Conservation (phyloP, 2,113 vertebrate genomes). For the Mustela nigripes region DNA sequence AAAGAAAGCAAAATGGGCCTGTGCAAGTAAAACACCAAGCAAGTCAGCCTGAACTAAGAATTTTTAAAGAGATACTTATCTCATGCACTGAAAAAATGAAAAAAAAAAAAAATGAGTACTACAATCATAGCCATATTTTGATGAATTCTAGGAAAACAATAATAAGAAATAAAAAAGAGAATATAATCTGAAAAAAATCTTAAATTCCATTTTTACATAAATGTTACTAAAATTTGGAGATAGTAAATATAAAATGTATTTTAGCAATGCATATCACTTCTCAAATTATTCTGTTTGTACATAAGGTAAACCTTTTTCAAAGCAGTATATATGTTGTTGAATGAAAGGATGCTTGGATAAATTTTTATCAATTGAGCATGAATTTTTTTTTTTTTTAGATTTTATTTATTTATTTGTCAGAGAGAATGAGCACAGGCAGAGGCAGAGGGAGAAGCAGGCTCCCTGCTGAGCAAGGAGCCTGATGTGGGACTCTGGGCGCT, state of each 20-base stretch:
- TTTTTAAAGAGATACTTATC: constrained; percentile 13
- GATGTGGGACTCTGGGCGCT: too few relatives aligned
- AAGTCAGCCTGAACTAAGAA: background rate
- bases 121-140: background rate
- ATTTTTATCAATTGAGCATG: background rate
- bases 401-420: too few relatives aligned
- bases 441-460: too few relatives aligned
- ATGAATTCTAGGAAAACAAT: constrained; percentile 27
- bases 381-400: background rate
- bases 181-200: background rate
- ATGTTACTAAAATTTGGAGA: background rate
- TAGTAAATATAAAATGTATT: background rate
- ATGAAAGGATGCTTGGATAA: background rate
- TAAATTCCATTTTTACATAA: background rate
- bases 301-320: background rate
- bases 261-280: background rate
- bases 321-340: background rate
- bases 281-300: background rate
- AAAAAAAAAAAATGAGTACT: background rate
- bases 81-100: background rate
- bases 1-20: constrained; percentile 54
- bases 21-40: constrained; percentile 1
- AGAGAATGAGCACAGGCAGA: too few relatives aligned
- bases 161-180: background rate
- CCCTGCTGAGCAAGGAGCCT: too few relatives aligned